Conservation (phyloP, 1,140 invertebrate species). For the Theocolax elegans region DNA sequence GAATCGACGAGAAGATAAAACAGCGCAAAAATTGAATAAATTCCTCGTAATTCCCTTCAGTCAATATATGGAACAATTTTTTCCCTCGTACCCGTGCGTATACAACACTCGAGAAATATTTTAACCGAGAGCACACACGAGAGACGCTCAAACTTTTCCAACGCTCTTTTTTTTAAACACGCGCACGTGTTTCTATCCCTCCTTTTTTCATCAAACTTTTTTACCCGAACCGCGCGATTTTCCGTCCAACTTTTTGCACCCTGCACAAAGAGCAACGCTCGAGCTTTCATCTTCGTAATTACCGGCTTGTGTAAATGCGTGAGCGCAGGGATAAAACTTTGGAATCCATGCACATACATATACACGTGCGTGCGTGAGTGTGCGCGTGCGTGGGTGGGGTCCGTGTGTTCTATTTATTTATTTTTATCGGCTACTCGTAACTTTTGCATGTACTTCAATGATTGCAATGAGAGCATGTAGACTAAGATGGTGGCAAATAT, state of each 20-base stretch:
- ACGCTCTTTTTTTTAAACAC: constrained; percentile 7
- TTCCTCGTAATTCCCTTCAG: constrained; percentile 19
- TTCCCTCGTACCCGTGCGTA: not conserved
- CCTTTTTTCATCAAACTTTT: constrained; percentile 24
- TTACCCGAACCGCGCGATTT: not conserved
- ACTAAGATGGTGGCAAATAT: no score
- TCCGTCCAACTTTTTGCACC: constrained; percentile 8
- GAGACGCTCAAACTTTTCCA: not conserved
- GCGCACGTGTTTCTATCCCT: not conserved
- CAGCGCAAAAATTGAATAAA: constrained; percentile 22
- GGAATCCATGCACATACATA: no score
- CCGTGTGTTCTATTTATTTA: no score
- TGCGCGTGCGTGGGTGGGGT: no score
- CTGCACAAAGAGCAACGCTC: constrained; percentile 8
- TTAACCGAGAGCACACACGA: not conserved
- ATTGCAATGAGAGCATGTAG: no score
- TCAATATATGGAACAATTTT: constrained; percentile 18
- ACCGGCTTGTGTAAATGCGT: constrained; percentile 10
- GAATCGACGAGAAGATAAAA: not conserved
- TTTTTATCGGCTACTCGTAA: no score
- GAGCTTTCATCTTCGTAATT: constrained; percentile 38
- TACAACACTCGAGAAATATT: constrained; percentile 9
- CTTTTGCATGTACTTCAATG: no score
- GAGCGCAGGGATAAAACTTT: not conserved
- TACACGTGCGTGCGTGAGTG: no score